Evolutionary conservation across 2,888 invertebrate species (phyloP).

Genomic region (Synergus japonicus): DNA sequence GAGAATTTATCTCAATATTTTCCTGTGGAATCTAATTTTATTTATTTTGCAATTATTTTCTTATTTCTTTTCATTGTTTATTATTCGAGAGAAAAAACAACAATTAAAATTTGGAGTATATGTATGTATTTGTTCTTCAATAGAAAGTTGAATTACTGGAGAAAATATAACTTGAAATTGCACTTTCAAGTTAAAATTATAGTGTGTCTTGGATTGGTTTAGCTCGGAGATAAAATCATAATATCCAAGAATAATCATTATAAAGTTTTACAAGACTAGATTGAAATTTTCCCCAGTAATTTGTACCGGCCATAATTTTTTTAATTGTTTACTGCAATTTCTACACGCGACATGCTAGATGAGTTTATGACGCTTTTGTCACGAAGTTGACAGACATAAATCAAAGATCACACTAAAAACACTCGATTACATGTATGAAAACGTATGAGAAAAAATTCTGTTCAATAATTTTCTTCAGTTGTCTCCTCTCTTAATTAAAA

Average conservation of each 20-base stretch:
- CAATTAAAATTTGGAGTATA: not conserved
- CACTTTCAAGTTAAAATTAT: too few relatives aligned
- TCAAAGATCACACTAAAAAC: not conserved
- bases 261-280: not conserved
- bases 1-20: conserved; percentile 2
- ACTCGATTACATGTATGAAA: not conserved
- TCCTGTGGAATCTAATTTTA: not conserved
- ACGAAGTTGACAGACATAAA: not conserved
- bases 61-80: not conserved
- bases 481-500: too few relatives aligned
- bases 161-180: too few relatives aligned
- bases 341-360: not conserved
- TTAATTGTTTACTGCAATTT: not conserved
- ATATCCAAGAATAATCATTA: not conserved
- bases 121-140: not conserved
- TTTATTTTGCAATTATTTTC: not conserved
- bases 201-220: too few relatives aligned
- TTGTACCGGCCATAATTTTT: not conserved
- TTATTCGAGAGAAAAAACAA: not conserved
- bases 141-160: not conserved
- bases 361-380: not conserved
- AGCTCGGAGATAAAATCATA: not conserved
- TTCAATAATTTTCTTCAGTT: too few relatives aligned
- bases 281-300: not conserved
- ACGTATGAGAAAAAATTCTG: not conserved